phyloP scores from a whole-genome alignment of 2,888 invertebrate species.

The Drosophila suboccidentalis region DNA sequence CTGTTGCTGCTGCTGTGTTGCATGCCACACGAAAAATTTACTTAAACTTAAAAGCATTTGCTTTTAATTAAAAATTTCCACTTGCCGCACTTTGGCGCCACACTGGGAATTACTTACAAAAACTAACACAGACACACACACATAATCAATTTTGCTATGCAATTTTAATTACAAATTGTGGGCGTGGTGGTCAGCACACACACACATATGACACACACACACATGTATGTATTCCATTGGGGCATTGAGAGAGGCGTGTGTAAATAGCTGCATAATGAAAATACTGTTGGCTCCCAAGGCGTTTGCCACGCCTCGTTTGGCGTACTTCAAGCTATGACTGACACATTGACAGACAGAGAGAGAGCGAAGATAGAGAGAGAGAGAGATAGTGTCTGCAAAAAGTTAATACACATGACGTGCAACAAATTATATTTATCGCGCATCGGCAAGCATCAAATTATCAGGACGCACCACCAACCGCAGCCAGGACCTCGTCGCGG shows the following conservation, averaged over 20 bases:
- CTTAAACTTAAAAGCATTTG: constrained; percentile 77
- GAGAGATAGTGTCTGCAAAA: constrained; percentile 65
- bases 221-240: constrained; percentile 31
- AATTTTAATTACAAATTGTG: constrained; percentile 79
- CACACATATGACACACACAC: constrained; percentile 25
- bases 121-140: constrained; percentile 53
- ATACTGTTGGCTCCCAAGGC: constrained; percentile 40
- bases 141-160: constrained; percentile 79
- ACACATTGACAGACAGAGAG: constrained; percentile 7
- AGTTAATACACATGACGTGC: constrained; percentile 82
- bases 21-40: constrained; percentile 48
- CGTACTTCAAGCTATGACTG: constrained; percentile 17
- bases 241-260: constrained; percentile 33
- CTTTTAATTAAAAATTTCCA: constrained; percentile 78
- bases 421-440: constrained; percentile 83
- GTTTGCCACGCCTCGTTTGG: constrained; percentile 34
- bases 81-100: constrained; percentile 67
- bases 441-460: constrained; percentile 82
- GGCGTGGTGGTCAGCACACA: constrained; percentile 70
- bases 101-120: constrained; percentile 70
- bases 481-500: constrained; percentile 35
- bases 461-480: constrained; percentile 57
- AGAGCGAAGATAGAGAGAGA: not conserved
- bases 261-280: constrained; percentile 73
- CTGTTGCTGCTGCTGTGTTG: not conserved